Evolutionary conservation across 2,797 vertebrate genomes (phyloP), one percentile per base, ranked within the genome.

Genomic region (Chrysocyon brachyurus): DNA sequence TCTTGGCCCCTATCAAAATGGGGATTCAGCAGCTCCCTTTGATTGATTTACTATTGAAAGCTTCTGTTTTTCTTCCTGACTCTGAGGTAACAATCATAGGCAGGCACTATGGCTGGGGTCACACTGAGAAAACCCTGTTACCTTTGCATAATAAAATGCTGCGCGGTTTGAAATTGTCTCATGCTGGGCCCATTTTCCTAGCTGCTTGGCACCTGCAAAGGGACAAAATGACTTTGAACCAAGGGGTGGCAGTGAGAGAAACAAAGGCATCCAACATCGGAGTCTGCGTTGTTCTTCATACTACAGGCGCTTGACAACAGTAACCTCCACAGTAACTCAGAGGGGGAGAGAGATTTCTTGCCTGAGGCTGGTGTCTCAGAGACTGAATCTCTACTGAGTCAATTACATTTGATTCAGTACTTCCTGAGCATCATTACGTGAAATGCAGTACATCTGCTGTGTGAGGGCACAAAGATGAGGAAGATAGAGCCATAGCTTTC

Each of bases 171-270:
- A 90, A 87, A 61, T 0, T 12, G 57, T 26, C 75, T 95, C 94
- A 21, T 16, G 61, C 87, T 70, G 85, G 68, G 70, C 11, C 54
- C 40, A 36, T 82, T 83, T 90, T 87, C 72, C 79, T 81, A 36
- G 86, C 82, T 73, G 81, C n/a, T 49, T 85, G 40, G 77, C 90
- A 89, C 77, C 36, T 92, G 77, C 54, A n/a, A 63, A 94, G 66
- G 70, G 77, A 90, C 87, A 90, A 77, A 83, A 59, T 36, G 87
- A 72, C 92, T 93, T 95, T 66, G 73, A 81, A 87, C 33, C 64
- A 64, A 70, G 49, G 87, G 54, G 70, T 46, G 46, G 59, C 49
- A 6, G 31, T 15, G 40, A 56, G 22, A 63, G 54, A 94, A 90
- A 85, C 68, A 89, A 90, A 97, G 88, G 61, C 33, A 21, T 16